Evolutionary conservation across 2,888 invertebrate species (phyloP), one percentile per base, ranked within the genome.

Genomic region (Tachina lurida): DNA sequence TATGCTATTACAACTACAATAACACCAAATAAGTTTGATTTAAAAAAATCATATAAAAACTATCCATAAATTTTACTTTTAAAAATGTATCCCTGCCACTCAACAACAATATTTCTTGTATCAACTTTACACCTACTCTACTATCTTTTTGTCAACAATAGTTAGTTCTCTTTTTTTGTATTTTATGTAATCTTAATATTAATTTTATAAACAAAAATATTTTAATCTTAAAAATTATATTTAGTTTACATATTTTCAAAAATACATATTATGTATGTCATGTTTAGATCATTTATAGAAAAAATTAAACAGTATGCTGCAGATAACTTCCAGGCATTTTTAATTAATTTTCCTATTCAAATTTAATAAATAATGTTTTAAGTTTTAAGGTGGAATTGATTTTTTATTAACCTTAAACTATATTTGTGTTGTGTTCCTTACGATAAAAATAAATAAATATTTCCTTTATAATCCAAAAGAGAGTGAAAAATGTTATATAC

Each of bases 1-100:
- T 89, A 90, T 87, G 86, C 68, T 84, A 78, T 76, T 80, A 73
- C 74, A 73, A 78, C 84, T 60, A 77, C 70, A 78, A 77, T 77
- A 87, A 81, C 58, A 80, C 76, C 43, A 54, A 86, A 84, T 68
- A 84, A 84, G 49, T 78, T 52, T 58, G 4, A 54, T 68, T 19
- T 62, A 19, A 63, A 54, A n/a, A 70, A 7, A 39, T n/a, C 83
- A 73, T 85, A 9, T 65, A 54, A 73, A 52, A 52, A 58, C 39
- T 73, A 74, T 84, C 87, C 2, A 5, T 54, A 10, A 49, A 31
- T 49, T 49, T 68, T 62, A 49, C 45, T 13, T 19, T 41, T 39
- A 45, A 22, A 65, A 2, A 43, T 60, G n/a, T 62, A 43, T 49
- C 15, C 22, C 41, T 41, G 7, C 77, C 47, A 68, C 17, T 10